Conservation (phyloP, 2,888 invertebrate species). For the Drosophila kambysellisi region DNA sequence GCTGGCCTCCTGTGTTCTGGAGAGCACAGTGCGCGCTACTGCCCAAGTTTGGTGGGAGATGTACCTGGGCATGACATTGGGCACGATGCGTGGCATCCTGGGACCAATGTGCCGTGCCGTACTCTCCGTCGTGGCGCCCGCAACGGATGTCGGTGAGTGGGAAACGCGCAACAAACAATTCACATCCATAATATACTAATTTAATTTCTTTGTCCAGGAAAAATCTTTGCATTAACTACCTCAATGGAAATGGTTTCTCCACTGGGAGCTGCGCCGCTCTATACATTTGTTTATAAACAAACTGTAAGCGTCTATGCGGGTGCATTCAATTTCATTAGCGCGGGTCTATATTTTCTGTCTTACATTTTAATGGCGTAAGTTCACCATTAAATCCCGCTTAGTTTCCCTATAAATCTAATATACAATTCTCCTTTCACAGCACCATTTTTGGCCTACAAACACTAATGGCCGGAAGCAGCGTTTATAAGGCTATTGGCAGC, state of each 20-base stretch:
- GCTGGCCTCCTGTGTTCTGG: conserved; percentile 80
- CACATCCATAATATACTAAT: not conserved
- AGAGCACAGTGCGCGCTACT: conserved; percentile 83
- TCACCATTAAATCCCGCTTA: not conserved
- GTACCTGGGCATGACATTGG: conserved; percentile 81
- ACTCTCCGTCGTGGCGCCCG: conserved; percentile 83
- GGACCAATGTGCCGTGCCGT: conserved; percentile 85
- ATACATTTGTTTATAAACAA: conserved; percentile 88
- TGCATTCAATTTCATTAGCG: conserved; percentile 87
- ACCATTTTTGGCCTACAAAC: conserved; percentile 83
- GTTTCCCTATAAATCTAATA: no score
- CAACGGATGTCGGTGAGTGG: conserved; percentile 84
- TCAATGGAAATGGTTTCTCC: conserved; percentile 89
- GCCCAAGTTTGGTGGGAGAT: conserved; percentile 82
- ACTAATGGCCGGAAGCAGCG: conserved; percentile 70
- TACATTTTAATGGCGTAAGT: conserved; percentile 87
- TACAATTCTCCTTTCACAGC: conserved; percentile 55
- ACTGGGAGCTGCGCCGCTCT: conserved; percentile 88
- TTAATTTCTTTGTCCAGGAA: conserved; percentile 82
- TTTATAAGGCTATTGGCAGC: conserved; percentile 82
- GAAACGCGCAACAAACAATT: no score
- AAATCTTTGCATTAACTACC: conserved; percentile 89
- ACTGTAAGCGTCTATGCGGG: conserved; percentile 86
- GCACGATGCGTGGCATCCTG: conserved; percentile 82
- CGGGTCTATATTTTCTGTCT: conserved; percentile 85